Conservation (phyloP, 2,113 vertebrate species). For the Orientallactaga bullata region DNA sequence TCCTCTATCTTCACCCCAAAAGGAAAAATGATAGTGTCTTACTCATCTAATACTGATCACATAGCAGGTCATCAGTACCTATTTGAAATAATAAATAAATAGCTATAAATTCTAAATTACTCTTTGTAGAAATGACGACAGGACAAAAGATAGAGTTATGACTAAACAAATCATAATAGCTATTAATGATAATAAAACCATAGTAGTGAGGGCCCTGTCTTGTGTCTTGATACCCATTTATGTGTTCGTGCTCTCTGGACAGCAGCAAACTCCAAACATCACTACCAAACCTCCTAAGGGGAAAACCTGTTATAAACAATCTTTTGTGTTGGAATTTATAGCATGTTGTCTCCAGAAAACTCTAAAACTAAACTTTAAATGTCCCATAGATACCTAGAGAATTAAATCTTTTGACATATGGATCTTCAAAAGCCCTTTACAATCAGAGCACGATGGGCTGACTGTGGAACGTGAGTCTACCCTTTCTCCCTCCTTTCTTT, state of each 20-base stretch:
- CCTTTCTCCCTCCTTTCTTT: background rate
- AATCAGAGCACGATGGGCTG: background rate
- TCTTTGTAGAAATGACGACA: background rate
- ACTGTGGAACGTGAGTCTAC: background rate
- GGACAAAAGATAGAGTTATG: background rate
- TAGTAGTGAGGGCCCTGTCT: background rate
- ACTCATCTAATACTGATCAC: no score
- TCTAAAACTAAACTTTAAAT: background rate
- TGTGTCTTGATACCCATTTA: background rate
- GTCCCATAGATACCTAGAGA: background rate
- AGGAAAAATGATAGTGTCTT: no score
- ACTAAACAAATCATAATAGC: background rate
- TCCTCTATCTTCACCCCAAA: no score
- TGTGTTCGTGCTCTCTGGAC: background rate
- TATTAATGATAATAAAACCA: background rate
- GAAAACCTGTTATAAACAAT: background rate
- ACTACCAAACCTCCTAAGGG: background rate
- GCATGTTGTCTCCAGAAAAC: background rate
- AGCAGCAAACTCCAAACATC: background rate
- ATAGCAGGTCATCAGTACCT: no score
- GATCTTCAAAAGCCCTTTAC: background rate
- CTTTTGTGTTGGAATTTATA: background rate
- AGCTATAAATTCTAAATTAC: background rate
- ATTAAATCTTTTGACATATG: background rate
- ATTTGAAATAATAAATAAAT: no score